Evolutionary conservation across 2,113 vertebrate genomes (phyloP).

Genomic region (Vidua chalybeata): DNA sequence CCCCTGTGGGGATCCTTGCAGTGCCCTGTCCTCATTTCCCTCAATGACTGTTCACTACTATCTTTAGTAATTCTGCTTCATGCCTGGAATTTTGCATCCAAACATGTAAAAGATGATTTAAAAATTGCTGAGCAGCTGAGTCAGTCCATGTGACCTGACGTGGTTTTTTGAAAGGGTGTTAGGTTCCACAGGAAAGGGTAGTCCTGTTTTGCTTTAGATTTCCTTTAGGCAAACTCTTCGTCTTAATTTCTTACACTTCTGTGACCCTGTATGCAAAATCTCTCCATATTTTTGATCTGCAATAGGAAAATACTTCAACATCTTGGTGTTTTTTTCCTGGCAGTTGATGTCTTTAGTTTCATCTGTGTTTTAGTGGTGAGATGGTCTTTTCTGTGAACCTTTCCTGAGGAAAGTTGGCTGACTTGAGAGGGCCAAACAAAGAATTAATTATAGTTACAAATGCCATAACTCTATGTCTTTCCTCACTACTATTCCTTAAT

Average conservation of each 20-base stretch:
- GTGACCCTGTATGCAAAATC: neutral
- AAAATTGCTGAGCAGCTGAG: neutral
- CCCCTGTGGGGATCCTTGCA: neutral
- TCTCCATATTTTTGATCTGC: neutral
- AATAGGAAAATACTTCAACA: neutral
- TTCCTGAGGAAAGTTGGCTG: neutral
- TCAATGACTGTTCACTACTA: neutral
- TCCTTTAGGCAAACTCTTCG: neutral
- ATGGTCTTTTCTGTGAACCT: neutral
- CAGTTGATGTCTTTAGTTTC: neutral
- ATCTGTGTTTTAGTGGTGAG: neutral
- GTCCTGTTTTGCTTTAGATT: neutral
- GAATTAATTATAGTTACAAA: neutral
- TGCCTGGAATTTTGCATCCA: neutral
- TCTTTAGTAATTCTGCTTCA: neutral
- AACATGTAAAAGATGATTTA: neutral
- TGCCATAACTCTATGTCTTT: neutral
- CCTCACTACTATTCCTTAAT: neutral
- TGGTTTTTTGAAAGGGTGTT: neutral
- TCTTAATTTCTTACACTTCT: neutral
- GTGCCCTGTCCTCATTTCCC: neutral
- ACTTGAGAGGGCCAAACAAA: neutral
- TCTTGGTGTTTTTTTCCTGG: neutral
- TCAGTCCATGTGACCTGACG: neutral
- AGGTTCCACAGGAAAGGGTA: neutral